These are phyloP conservation scores for Serranus cabrilla DNA, from an alignment of 2,797 vertebrate genomes.

Conservation along the genomic window DNA sequence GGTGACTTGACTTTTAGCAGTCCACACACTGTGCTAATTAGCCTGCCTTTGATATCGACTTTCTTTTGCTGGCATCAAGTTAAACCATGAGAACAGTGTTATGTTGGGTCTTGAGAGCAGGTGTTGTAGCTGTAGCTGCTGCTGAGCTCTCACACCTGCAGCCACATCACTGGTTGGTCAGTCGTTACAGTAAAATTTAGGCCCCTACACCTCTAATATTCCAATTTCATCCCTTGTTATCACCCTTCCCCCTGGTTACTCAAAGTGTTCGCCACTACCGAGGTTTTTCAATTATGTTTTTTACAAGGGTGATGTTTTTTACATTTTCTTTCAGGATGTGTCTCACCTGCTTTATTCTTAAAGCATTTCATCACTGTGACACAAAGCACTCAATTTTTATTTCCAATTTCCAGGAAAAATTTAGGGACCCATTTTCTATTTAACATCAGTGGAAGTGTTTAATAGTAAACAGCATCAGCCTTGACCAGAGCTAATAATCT, in stretches of 20 bases:
- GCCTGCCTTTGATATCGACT: conserved; percentile 52
- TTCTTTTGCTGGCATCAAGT: conserved; percentile 46
- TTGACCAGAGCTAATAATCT: conserved; percentile 13
- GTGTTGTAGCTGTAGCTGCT: conserved; percentile 38
- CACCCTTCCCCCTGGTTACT: neutral
- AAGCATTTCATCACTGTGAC: neutral
- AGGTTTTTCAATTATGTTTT: conserved; percentile 26
- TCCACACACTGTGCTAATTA: conserved; percentile 56
- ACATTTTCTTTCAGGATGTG: neutral
- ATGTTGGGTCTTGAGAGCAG: conserved; percentile 34
- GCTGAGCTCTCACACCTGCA: conserved; percentile 47
- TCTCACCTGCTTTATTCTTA: conserved; percentile 1
- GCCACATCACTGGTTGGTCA: conserved; percentile 49
- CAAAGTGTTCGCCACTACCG: conserved; percentile 5
- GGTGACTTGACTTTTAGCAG: conserved; percentile 43
- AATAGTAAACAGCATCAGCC: neutral
- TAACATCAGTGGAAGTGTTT: conserved; percentile 9
- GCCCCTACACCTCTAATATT: conserved; percentile 45
- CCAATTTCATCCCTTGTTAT: conserved; percentile 18
- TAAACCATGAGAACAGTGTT: conserved; percentile 53
- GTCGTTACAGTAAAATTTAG: conserved; percentile 35
- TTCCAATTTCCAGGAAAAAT: conserved; percentile 23
- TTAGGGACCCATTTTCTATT: neutral
- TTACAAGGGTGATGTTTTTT: conserved; percentile 1
- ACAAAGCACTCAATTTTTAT: neutral